A percentile compares a stretch with the other conserved stretches of the same genome.
These are phyloP conservation scores for Drosophila ananassae DNA, from an alignment of 1,140 invertebrate species.

Conservation along the genomic window DNA sequence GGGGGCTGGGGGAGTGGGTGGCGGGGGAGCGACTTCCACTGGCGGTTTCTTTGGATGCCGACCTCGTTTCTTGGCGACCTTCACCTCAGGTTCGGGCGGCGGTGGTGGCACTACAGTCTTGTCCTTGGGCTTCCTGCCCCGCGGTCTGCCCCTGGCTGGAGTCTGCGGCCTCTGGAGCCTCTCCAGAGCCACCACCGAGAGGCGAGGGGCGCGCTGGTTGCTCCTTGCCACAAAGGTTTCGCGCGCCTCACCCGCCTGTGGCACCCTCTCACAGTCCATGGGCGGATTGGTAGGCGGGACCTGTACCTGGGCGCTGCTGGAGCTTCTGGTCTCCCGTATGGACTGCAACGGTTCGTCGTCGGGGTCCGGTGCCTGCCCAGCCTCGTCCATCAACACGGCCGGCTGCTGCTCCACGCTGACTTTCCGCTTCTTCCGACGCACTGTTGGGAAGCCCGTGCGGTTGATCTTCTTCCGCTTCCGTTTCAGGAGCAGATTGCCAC, in stretches of 20 bases:
- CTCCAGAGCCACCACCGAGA: conserved; percentile 86
- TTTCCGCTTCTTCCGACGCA: conserved; percentile 94
- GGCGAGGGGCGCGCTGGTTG: conserved; percentile 81
- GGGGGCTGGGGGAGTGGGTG: neutral
- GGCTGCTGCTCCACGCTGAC: conserved; percentile 52
- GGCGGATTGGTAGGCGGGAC: conserved; percentile 29
- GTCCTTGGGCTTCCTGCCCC: conserved; percentile 45
- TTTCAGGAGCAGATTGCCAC: conserved; percentile 86
- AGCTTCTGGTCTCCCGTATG: conserved; percentile 60
- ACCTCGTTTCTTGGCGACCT: conserved; percentile 60
- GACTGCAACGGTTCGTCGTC: conserved; percentile 26
- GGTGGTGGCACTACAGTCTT: conserved; percentile 8
- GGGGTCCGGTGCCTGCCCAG: conserved; percentile 6
- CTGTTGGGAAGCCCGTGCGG: conserved; percentile 93
- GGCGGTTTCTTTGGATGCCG: conserved; percentile 43
- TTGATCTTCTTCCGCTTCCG: conserved; percentile 91
- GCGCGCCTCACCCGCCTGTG: conserved; percentile 87
- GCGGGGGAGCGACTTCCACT: conserved; percentile 4
- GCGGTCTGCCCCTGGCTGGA: conserved; percentile 52
- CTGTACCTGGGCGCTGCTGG: conserved; percentile 42
- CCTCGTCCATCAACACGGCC: conserved; percentile 1
- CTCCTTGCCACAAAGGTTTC: conserved; percentile 86
- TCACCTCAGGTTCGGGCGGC: conserved; percentile 16
- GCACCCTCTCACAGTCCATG: conserved; percentile 86
- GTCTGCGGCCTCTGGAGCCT: conserved; percentile 85